Evolutionary conservation across 2,113 vertebrate species (phyloP), one percentile per base, ranked within the genome.

Genomic region (Melierax canorus): DNA sequence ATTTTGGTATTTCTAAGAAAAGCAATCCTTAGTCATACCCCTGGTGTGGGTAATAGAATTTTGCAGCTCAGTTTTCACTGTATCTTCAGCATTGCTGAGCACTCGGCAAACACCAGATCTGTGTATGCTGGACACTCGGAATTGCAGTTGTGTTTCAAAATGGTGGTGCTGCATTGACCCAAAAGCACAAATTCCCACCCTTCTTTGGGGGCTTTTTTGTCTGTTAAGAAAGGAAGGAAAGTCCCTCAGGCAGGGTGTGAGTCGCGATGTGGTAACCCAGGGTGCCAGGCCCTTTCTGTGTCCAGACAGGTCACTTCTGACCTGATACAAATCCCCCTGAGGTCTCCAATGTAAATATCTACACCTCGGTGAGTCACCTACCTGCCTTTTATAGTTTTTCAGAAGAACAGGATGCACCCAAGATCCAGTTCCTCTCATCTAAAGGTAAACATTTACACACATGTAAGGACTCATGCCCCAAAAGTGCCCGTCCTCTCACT

Each of bases 41-140:
- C 38, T 3, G 1, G 6, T 91, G n/a, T 62, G 32, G 41, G 9
- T 74, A 39, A 87, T 16, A 62, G 30, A 50, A 39, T 82, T 90
- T n/a, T 86, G 36, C 17, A 51, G 55, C 36, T 16, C 9, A 7
- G 3, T 68, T 83, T 86, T 75, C 38, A 38, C 32, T 26, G 14
- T n/a, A 19, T 30, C 29, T 68, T 86, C 51, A 68, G 27, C 20
- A 23, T 32, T 4, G 6, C 19, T 43, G 53, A 63, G 48, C 30
- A 62, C 41, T 30, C 0, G 0, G 36, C 11, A n/a, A 62, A 51
- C 43, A 20, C 4, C 41, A 71, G n/a, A 30, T 41, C 7, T 82
- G 62, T 67, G 24, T n/a, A 27, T 48, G 51, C 46, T 72, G 76
- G 56, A 29, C 7, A 5, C 23, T 58, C 1, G 0, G 43, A 75